phyloP scores from a whole-genome alignment of 2,888 invertebrate genomes.

The Oscheius myriophilus region DNA sequence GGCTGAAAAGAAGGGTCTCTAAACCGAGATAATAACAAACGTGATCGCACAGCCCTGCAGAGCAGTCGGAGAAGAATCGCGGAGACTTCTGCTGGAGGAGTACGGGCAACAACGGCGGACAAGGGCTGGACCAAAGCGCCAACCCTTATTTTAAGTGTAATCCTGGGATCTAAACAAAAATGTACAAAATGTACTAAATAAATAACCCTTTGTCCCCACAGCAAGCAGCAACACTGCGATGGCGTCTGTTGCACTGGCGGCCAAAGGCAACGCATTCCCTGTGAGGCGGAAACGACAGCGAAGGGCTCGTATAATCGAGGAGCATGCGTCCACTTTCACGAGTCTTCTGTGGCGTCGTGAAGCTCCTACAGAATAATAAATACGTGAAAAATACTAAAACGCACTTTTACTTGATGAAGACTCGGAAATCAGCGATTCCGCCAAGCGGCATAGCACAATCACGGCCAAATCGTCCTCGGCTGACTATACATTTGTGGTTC shows the following conservation, averaged over 20 bases:
- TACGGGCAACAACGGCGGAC: slow-evolving; percentile 15
- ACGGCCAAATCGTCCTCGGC: slow-evolving; percentile 22
- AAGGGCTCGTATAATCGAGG: slow-evolving; percentile 42
- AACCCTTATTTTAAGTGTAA: slow-evolving; percentile 59
- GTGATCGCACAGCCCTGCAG: slow-evolving; percentile 29
- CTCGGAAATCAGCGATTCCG: slow-evolving; percentile 8
- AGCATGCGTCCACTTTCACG: slow-evolving; percentile 48
- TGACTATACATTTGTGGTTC: slow-evolving; percentile 1
- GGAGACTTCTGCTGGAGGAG: not conserved
- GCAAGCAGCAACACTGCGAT: slow-evolving; percentile 14
- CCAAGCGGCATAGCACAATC: slow-evolving; percentile 19
- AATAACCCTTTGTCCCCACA: slow-evolving; percentile 33
- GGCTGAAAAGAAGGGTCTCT: too few relatives aligned
- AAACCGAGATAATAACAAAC: too few relatives aligned
- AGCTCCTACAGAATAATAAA: not conserved
- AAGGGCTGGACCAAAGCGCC: slow-evolving; percentile 50
- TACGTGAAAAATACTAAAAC: not conserved
- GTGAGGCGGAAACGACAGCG: slow-evolving; percentile 26
- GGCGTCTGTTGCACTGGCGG: slow-evolving; percentile 18
- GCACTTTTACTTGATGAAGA: slow-evolving; percentile 12
- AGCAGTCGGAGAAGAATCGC: slow-evolving; percentile 21
- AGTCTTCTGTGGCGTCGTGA: slow-evolving; percentile 45
- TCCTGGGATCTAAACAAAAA: slow-evolving; percentile 48
- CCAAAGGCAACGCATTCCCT: not conserved
- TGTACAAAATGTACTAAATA: not conserved